These are phyloP conservation scores for Arvicanthis niloticus DNA, from an alignment of 2,113 vertebrate species.

Conservation along the genomic window DNA sequence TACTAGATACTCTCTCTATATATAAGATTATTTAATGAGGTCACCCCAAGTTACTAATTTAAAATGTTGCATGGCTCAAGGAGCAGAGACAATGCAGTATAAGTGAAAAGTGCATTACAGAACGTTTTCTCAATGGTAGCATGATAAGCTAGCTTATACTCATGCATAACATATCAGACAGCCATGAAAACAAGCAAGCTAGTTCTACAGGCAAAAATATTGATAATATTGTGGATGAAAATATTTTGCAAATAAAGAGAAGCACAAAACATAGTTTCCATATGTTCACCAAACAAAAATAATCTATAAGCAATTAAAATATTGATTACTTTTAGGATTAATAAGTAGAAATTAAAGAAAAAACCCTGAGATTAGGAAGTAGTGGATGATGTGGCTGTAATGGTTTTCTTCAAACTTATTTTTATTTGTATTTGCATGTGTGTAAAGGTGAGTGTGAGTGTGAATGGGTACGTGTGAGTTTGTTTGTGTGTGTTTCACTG, in stretches of 20 bases:
- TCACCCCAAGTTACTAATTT: neutral
- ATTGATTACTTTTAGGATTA: neutral
- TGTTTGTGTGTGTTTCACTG: neutral
- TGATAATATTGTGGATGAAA: neutral
- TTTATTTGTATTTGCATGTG: neutral
- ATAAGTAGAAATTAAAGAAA: neutral
- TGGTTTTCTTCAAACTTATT: neutral
- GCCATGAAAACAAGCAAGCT: neutral
- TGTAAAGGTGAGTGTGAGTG: neutral
- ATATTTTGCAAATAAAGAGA: neutral
- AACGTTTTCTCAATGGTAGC: too few species aligned
- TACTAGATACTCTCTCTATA: neutral
- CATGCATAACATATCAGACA: neutral
- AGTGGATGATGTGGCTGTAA: neutral
- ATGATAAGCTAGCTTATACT: neutral
- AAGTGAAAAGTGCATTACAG: neutral
- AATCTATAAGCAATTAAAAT: neutral
- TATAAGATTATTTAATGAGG: conserved; percentile 42
- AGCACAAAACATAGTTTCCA: neutral
- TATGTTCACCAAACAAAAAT: neutral
- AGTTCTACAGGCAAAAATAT: neutral
- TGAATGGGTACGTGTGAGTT: neutral
- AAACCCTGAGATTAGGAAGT: neutral
- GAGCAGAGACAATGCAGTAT: neutral
- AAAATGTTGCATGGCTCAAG: neutral